Conservation (phyloP, 2,113 vertebrate species). For the Notechis scutatus region DNA sequence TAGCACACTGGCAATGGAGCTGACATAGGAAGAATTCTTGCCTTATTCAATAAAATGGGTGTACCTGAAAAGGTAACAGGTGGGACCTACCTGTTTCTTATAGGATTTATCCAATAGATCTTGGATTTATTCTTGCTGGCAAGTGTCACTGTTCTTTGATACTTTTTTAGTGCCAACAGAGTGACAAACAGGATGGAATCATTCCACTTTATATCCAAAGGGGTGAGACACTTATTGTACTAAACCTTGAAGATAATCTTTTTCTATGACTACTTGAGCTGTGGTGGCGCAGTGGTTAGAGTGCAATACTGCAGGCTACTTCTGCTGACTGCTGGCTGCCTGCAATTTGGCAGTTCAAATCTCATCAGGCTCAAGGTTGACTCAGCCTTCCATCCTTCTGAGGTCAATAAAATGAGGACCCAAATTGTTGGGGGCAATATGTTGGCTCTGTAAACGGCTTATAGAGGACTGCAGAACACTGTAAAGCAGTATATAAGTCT, state of each 20-base stretch:
- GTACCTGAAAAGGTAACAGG: background rate
- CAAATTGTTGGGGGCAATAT: no score
- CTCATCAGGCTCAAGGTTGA: no score
- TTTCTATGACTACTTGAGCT: background rate
- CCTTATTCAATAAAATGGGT: background rate
- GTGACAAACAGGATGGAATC: background rate
- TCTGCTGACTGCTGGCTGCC: no score
- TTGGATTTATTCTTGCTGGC: background rate
- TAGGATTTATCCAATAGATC: background rate
- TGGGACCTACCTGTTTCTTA: background rate
- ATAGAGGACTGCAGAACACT: no score
- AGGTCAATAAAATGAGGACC: no score
- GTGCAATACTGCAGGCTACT: no score
- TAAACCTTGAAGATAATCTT: background rate
- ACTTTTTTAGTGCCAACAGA: background rate
- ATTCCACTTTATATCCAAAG: background rate
- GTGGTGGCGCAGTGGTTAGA: no score
- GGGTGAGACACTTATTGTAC: background rate
- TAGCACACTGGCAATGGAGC: constrained; percentile 12
- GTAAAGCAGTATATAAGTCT: no score
- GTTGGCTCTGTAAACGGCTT: no score
- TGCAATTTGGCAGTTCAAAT: no score
- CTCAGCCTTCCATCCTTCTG: no score
- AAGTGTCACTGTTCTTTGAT: background rate
- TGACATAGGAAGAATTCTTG: constrained; percentile 12